Conservation (phyloP, 2,113 vertebrate species). For the Dicentrarchus labrax region DNA sequence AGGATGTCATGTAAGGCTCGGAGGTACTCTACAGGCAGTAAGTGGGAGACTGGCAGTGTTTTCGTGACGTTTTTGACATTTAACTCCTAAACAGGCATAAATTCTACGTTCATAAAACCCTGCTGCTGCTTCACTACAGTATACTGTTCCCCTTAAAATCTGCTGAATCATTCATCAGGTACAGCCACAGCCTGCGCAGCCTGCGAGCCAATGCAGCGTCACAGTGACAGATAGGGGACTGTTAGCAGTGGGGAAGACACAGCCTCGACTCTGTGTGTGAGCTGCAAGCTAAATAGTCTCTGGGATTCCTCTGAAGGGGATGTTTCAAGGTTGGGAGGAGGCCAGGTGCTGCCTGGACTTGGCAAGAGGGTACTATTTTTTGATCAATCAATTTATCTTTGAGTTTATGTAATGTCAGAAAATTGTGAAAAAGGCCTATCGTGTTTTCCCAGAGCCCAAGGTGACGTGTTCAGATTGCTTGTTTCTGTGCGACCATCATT, state of each 20-base stretch:
- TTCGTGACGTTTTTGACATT: constrained; percentile 14
- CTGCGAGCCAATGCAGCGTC: constrained; percentile 54
- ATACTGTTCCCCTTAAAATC: constrained; percentile 29
- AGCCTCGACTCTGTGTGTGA: constrained; percentile 36
- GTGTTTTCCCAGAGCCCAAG: neutral
- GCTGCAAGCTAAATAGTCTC: constrained; percentile 42
- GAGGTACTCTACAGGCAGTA: neutral
- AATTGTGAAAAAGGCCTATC: no score
- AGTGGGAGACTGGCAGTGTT: neutral
- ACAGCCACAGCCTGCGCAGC: constrained; percentile 30
- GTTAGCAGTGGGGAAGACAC: constrained; percentile 42
- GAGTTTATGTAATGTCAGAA: neutral
- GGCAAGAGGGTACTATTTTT: no score
- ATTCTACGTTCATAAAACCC: neutral
- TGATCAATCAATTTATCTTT: neutral
- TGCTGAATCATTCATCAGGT: constrained; percentile 71
- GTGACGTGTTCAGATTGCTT: neutral
- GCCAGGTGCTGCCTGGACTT: constrained; percentile 23
- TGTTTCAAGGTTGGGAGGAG: constrained; percentile 50
- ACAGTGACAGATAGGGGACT: constrained; percentile 41
- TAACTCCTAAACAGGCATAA: neutral
- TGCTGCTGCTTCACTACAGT: constrained; percentile 15
- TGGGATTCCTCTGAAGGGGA: constrained; percentile 59
- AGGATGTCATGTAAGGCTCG: neutral
- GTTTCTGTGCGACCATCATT: neutral